A percentile compares a stretch with the other conserved stretches of the same genome.
Conservation (phyloP, 2,113 vertebrate genomes). For the Alexandromys fortis region DNA sequence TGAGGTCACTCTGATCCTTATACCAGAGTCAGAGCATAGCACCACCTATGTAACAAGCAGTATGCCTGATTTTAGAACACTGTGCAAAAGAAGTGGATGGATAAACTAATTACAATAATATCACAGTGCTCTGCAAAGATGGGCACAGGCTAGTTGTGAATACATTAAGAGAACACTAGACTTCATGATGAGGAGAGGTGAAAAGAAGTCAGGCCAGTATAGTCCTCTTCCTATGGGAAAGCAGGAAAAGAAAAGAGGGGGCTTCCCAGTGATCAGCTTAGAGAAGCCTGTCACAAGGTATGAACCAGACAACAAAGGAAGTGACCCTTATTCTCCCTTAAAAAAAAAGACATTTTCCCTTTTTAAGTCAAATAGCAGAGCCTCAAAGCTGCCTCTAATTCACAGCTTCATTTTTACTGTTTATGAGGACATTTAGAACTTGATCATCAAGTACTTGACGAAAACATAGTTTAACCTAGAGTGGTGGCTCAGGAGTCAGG, state of each 20-base stretch:
- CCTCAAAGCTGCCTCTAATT: background rate
- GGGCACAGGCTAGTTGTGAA: background rate
- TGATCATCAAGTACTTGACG: background rate
- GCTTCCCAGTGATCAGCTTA: background rate
- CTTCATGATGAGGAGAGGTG: background rate
- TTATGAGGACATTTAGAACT: background rate
- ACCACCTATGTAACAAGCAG: background rate
- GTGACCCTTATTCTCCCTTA: background rate
- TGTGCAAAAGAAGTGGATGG: background rate
- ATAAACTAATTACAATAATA: conserved; percentile 13
- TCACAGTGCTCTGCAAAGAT: background rate
- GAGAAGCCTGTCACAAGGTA: conserved; percentile 26
- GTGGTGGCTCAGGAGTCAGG: background rate
- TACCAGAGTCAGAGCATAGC: background rate
- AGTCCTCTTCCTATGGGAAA: background rate
- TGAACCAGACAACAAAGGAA: background rate
- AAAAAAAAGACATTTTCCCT: background rate
- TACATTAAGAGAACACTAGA: background rate
- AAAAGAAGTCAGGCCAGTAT: background rate
- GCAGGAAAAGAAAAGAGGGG: background rate
- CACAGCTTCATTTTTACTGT: conserved; percentile 14
- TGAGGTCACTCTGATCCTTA: background rate
- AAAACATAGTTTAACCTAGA: conserved; percentile 15
- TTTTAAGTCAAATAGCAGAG: conserved; percentile 22
- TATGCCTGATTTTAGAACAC: conserved; percentile 17